Evolutionary conservation across 2,888 invertebrate genomes (phyloP), one percentile per base, ranked within the genome.

Genomic region (Eurois occulta): DNA sequence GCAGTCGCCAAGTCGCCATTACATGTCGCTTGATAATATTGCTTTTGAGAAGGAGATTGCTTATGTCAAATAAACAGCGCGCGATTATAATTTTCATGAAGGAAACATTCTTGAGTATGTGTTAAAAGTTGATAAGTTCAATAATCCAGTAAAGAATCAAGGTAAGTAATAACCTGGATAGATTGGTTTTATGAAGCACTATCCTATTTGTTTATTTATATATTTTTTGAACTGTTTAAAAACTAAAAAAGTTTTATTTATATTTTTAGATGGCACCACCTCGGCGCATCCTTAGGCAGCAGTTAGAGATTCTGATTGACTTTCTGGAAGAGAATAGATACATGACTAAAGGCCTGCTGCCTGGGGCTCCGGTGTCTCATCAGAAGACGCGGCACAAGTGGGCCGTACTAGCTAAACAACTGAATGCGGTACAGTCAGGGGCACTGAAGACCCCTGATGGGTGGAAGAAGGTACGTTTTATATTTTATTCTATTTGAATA

Each of bases 211-310:
- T 64, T 41, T 62, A 64, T 35, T 52, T 65, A 41, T 24, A 18
- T 48, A 21, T 48, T 64, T 35, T 41, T 48, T 41, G 16, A 65
- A 78, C 32, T 46, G 4, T 70, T 13, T n/a, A 32, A 0, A 28
- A n/a, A 2, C 7, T 0, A 60, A 16, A 24, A 24, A 69, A 58
- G 4, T 41, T 81, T 75, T 71, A 67, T 75, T 74, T 35, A 46
- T 77, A 38, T 67, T 75, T 87, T 71, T 77, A 94, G 92, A 96
- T 96, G 96, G 95, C 95, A 73, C 96, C 96, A n/a, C 96, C 95
- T 75, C 92, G 95, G 32, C 93, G 93, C 72, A 94, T 96, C 86
- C 83, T 94, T 43, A 92, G 93, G 74, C 90, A 94, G 66, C 96
- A 96, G 78, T 86, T 94, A 46, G 95, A 95, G 80, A 93, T 95